Conservation (phyloP, 2,888 invertebrate species). For the Mimumesa dahlbomi region DNA sequence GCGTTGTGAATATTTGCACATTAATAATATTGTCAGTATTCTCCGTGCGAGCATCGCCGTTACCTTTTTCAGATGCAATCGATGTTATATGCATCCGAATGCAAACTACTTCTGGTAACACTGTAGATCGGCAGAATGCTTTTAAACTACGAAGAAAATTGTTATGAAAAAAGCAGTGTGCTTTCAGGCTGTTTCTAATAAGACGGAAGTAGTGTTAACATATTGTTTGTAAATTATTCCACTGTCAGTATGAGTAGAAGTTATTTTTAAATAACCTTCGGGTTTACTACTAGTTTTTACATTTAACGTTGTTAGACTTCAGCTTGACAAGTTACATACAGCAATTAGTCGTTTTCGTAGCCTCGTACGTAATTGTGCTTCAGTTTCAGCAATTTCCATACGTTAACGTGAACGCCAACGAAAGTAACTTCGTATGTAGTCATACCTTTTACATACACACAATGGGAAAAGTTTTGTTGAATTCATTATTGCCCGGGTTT, state of each 20-base stretch:
- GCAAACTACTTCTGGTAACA: slow-evolving; percentile 40
- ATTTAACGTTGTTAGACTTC: no score
- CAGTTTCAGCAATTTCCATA: not conserved
- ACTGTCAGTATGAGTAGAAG: no score
- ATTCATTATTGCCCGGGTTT: no score
- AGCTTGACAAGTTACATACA: not conserved
- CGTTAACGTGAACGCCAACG: not conserved
- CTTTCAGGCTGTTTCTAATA: not conserved
- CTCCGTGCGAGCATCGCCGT: slow-evolving; percentile 29
- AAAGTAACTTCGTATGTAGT: not conserved
- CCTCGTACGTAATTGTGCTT: no score
- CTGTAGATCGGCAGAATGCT: not conserved
- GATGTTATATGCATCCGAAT: slow-evolving; percentile 35
- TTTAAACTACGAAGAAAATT: no score
- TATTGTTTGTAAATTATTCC: no score
- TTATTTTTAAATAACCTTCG: no score
- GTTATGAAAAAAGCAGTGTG: not conserved
- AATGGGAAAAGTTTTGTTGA: no score
- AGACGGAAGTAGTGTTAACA: not conserved
- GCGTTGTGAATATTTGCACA: no score
- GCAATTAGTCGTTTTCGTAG: no score
- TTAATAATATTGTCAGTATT: slow-evolving; percentile 29
- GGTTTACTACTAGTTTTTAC: no score
- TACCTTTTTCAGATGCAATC: slow-evolving; percentile 30
- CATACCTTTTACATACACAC: no score